Percentiles rank a stretch among this genome's conserved stretches.
Conservation (phyloP, 2,888 invertebrate species). For the Boloria selene region DNA sequence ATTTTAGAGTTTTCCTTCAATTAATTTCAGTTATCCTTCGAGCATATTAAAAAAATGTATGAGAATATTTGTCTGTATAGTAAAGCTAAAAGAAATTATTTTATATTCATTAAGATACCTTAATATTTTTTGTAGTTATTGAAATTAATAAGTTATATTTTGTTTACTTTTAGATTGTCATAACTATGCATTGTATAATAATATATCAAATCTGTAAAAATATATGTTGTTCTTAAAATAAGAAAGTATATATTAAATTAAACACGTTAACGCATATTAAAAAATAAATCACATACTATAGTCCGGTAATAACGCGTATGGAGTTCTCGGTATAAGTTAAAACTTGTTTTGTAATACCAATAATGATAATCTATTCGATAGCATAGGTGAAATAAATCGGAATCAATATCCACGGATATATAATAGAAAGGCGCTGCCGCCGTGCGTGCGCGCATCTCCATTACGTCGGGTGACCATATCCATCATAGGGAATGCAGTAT, state of each 20-base stretch:
- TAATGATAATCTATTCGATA: conserved; percentile 68
- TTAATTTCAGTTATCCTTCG: no score
- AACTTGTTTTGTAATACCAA: conserved; percentile 50
- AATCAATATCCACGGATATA: conserved; percentile 70
- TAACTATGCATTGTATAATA: no score
- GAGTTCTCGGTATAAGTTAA: conserved; percentile 38
- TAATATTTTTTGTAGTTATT: no score
- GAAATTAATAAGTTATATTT: no score
- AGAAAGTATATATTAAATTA: conserved; percentile 1
- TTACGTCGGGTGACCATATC: conserved; percentile 18
- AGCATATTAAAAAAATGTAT: no score
- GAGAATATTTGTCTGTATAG: no score
- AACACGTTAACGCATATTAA: not conserved
- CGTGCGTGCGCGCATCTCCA: conserved; percentile 24
- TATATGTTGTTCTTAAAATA: not conserved
- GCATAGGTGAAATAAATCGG: conserved; percentile 75
- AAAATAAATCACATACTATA: conserved; percentile 18
- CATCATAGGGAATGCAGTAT: conserved; percentile 14
- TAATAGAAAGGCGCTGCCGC: conserved; percentile 49
- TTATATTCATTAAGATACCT: no score
- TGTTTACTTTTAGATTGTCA: no score
- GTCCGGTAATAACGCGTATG: conserved; percentile 11
- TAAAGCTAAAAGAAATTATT: no score
- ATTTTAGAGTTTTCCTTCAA: no score
- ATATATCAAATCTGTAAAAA: no score